Evolutionary conservation across 2,797 vertebrate species (phyloP).

Genomic region (Peromyscus melanophrys): DNA sequence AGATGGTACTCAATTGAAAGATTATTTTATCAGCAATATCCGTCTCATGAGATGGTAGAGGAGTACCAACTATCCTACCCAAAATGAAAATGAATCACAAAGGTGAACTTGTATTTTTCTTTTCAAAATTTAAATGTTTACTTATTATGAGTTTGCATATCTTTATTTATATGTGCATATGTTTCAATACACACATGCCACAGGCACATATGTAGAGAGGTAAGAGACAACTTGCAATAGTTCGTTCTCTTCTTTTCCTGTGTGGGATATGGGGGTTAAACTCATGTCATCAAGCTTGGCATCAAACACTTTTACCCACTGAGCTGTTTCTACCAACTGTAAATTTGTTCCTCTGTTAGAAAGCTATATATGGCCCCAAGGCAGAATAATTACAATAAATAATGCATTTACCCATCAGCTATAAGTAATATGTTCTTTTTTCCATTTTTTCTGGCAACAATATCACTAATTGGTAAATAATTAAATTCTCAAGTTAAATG

Average conservation of each 20-base stretch:
- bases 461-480: constrained; percentile 86
- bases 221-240: not conserved
- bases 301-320: not conserved
- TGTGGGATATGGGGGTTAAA: not conserved
- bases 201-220: not conserved
- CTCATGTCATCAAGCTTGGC: not conserved
- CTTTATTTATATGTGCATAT: not conserved
- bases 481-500: constrained; percentile 86
- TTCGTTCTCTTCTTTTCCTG: not conserved
- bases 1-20: constrained; percentile 43
- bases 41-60: not conserved
- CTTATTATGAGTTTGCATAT: not conserved
- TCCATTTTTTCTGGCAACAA: constrained; percentile 81
- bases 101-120: not conserved
- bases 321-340: not conserved
- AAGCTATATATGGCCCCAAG: not conserved
- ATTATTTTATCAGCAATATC: constrained; percentile 28
- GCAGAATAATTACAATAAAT: constrained; percentile 60
- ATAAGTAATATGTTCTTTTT: constrained; percentile 54
- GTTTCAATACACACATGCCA: not conserved
- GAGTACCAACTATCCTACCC: not conserved
- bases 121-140: not conserved
- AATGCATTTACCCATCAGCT: constrained; percentile 1
- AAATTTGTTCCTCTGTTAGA: not conserved
- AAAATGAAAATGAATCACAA: constrained; percentile 36